phyloP scores from a whole-genome alignment of 2,113 vertebrate genomes.

The Chlamydotis undulata region DNA sequence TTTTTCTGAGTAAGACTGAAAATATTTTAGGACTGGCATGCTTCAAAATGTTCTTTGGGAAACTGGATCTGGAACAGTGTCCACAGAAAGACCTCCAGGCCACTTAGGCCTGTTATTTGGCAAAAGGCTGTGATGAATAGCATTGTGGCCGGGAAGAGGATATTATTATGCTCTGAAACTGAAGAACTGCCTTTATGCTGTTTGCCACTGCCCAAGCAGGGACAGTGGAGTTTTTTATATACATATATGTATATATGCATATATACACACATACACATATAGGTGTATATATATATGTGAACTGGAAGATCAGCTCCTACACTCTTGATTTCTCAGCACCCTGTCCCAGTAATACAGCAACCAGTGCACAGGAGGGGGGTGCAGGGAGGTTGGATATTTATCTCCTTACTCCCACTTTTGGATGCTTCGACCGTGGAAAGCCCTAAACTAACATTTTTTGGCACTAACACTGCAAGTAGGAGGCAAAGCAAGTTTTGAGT shows the following conservation, averaged over 20 bases:
- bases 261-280: rapidly evolving
- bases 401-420: background rate
- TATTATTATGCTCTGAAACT: constrained; percentile 44
- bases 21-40: constrained; percentile 35
- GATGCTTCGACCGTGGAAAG: background rate
- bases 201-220: background rate
- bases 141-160: constrained; percentile 37
- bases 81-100: constrained; percentile 58
- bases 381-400: background rate
- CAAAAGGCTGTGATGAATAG: constrained; percentile 44
- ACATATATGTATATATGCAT: rapidly evolving
- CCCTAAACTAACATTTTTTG: background rate
- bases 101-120: constrained; percentile 59
- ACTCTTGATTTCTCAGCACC: background rate
- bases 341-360: background rate
- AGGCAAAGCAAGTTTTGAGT: background rate
- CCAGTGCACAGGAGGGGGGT: background rate
- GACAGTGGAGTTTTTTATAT: background rate
- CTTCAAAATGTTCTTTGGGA: constrained; percentile 45
- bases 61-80: constrained; percentile 17
- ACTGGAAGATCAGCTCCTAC: background rate
- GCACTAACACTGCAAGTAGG: background rate
- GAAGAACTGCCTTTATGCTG: background rate
- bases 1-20: constrained; percentile 40
- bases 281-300: background rate